phyloP scores from a whole-genome alignment of 2,888 invertebrate species.

The Therioaphis trifolii region DNA sequence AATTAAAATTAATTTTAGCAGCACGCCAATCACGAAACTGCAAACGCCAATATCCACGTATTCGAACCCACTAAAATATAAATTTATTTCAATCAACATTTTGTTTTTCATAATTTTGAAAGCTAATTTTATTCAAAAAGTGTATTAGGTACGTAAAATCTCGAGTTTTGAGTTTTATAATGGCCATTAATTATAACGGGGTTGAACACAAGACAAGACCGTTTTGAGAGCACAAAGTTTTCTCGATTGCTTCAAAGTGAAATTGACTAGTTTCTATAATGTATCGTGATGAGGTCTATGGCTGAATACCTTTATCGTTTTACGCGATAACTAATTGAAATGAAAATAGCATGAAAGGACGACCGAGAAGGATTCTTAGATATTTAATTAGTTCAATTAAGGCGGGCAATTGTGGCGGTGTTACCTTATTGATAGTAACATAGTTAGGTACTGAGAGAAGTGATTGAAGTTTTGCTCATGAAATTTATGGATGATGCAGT shows the following conservation, averaged over 20 bases:
- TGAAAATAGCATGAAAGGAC: background rate
- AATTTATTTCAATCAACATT: too few species aligned
- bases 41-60: too few species aligned
- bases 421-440: background rate
- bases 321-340: slow-evolving; percentile 36
- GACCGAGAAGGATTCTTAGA: background rate
- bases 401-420: background rate
- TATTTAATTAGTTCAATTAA: slow-evolving; percentile 51
- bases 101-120: background rate
- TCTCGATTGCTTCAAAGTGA: background rate
- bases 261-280: slow-evolving; percentile 16
- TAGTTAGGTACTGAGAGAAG: background rate
- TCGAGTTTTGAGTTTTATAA: background rate
- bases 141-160: background rate
- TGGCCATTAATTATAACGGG: background rate
- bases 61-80: too few species aligned
- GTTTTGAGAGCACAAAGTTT: background rate
- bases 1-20: too few species aligned
- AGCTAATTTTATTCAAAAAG: background rate
- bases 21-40: too few species aligned
- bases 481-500: background rate
- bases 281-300: background rate
- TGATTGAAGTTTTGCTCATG: background rate
- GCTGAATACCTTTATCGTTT: background rate
- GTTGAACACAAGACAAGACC: background rate